phyloP scores from a whole-genome alignment of 2,797 vertebrate genomes.

The Gambusia yucatana region DNA sequence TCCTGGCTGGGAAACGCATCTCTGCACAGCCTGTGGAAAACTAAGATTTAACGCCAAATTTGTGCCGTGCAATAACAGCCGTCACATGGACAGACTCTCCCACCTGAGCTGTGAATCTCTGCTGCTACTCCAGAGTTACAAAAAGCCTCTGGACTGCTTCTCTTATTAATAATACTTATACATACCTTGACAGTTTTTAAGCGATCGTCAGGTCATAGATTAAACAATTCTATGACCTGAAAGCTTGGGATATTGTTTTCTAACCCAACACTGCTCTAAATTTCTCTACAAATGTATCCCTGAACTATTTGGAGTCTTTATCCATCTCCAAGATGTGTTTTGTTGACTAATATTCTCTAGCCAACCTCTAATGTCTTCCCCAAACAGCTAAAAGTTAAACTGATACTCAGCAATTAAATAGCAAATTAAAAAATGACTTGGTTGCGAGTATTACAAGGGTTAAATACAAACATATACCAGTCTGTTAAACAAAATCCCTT shows the following conservation, averaged over 20 bases:
- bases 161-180: neutral
- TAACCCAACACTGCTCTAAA: neutral
- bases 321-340: neutral
- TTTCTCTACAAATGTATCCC: neutral
- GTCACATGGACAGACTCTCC: neutral
- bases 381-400: neutral
- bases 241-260: neutral
- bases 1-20: neutral
- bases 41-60: neutral
- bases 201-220: neutral
- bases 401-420: neutral
- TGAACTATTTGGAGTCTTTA: neutral
- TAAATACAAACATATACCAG: neutral
- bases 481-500: neutral
- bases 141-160: neutral
- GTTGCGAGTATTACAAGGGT: neutral
- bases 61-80: neutral
- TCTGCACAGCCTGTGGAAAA: neutral
- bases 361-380: neutral
- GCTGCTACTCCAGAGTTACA: neutral
- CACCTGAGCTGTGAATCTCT: neutral
- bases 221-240: neutral
- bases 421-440: neutral
- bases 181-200: neutral
- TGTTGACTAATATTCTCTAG: neutral